A percentile compares a stretch with the other conserved stretches of the same genome.
Conservation (phyloP, 2,113 vertebrate species). For the Thalassoma bifasciatum region DNA sequence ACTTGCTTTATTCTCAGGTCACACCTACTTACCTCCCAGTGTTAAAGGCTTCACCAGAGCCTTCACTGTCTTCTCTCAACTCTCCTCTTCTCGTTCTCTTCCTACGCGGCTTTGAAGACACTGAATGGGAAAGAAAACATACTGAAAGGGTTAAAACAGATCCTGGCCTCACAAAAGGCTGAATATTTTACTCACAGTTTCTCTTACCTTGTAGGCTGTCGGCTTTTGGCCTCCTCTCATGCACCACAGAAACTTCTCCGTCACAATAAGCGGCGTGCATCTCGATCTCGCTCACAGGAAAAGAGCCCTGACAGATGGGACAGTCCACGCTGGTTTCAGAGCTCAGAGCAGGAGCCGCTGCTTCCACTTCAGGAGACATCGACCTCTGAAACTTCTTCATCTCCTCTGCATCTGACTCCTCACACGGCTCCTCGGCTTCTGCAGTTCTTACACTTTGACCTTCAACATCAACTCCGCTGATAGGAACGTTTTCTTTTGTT, state of each 20-base stretch:
- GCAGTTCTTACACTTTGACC: background rate
- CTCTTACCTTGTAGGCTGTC: constrained; percentile 27
- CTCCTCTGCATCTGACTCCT: constrained; percentile 36
- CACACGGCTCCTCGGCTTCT: background rate
- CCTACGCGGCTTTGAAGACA: constrained; percentile 75
- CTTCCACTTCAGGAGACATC: constrained; percentile 15
- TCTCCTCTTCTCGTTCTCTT: constrained; percentile 75
- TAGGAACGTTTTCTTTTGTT: background rate
- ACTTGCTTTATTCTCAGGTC: background rate
- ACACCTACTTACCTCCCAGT: constrained; percentile 83
- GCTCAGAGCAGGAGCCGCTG: background rate
- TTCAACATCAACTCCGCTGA: background rate
- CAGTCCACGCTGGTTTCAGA: constrained; percentile 77
- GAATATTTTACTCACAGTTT: background rate
- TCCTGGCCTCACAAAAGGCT: no score
- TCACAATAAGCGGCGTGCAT: constrained; percentile 92
- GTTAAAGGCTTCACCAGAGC: background rate
- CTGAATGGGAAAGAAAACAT: constrained; percentile 15
- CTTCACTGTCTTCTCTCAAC: background rate
- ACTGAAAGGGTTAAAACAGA: no score
- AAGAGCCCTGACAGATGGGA: constrained; percentile 88
- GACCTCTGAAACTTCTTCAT: background rate
- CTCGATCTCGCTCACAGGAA: constrained; percentile 85
- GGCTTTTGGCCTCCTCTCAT: background rate
- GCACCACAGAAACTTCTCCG: constrained; percentile 52